Percentiles rank a stretch among this genome's conserved stretches.
Conservation (phyloP, 2,888 invertebrate species). For the Amblyjoppa fuscipennis region DNA sequence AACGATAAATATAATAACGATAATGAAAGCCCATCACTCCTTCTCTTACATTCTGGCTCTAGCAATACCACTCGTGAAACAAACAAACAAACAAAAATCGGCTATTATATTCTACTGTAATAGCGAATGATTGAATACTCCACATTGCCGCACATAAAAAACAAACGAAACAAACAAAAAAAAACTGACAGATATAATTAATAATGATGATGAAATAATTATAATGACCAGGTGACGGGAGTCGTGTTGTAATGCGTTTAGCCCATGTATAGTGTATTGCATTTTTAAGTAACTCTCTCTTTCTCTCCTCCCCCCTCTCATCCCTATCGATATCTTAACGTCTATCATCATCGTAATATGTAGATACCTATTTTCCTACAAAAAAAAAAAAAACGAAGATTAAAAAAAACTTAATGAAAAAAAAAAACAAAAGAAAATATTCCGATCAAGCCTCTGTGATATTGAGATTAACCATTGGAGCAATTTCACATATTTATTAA, state of each 20-base stretch:
- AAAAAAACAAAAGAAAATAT: conserved; percentile 74
- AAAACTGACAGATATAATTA: conserved; percentile 72
- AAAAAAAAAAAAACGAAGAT: conserved; percentile 72
- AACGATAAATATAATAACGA: conserved; percentile 71
- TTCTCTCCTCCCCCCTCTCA: conserved; percentile 24
- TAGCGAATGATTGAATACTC: conserved; percentile 81
- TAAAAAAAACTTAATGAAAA: conserved; percentile 51
- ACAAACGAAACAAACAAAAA: conserved; percentile 49
- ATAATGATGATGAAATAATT: conserved; percentile 77
- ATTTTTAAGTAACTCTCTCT: conserved; percentile 79
- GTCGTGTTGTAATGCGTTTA: conserved; percentile 84
- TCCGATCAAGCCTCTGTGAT: conserved; percentile 85
- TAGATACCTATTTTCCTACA: conserved; percentile 85
- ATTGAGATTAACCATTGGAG: conserved; percentile 83
- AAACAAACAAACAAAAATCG: conserved; percentile 68
- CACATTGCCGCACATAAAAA: conserved; percentile 83
- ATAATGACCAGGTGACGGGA: conserved; percentile 82
- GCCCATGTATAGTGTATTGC: conserved; percentile 85
- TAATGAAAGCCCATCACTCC: conserved; percentile 76
- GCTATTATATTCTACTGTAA: conserved; percentile 76
- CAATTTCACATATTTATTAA: conserved; percentile 82
- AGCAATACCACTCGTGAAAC: conserved; percentile 80
- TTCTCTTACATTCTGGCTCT: conserved; percentile 83
- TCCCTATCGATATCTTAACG: conserved; percentile 64
- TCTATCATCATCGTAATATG: conserved; percentile 82